A percentile compares a stretch with the other conserved stretches of the same genome.
Evolutionary conservation across 2,888 invertebrate genomes (phyloP).

Genomic region (Acronicta aceris): DNA sequence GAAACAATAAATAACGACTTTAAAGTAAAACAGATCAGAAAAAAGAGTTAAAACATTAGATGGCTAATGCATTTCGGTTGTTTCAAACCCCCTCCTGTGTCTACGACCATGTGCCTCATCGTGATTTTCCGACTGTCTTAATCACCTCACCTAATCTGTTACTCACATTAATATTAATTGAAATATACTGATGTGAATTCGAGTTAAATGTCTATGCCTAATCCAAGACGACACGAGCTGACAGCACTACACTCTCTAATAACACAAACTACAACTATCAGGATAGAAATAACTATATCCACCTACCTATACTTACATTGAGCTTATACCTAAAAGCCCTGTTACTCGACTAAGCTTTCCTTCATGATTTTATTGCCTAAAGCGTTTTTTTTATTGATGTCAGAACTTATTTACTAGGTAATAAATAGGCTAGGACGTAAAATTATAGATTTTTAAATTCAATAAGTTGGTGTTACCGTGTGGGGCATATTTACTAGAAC

Average conservation of each 20-base stretch:
- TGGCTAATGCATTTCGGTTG: too few species aligned
- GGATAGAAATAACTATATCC: conserved; percentile 9
- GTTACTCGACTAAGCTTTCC: conserved; percentile 3
- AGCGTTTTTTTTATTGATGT: conserved; percentile 7
- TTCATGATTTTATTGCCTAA: conserved; percentile 7
- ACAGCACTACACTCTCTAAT: conserved; percentile 5
- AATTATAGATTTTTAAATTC: conserved; percentile 28
- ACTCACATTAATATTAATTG: conserved; percentile 1
- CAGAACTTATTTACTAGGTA: conserved; percentile 8
- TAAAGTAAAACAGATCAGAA: too few species aligned
- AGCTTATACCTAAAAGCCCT: conserved; percentile 19
- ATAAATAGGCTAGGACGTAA: conserved; percentile 4
- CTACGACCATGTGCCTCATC: too few species aligned
- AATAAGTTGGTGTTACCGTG: conserved; percentile 8
- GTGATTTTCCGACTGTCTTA: too few species aligned
- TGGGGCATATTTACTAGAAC: conserved; percentile 7
- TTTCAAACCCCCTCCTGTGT: too few species aligned
- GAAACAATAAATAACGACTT: too few species aligned
- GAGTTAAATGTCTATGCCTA: conserved; percentile 9
- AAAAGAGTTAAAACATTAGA: too few species aligned
- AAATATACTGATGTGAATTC: conserved; percentile 6
- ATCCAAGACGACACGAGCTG: conserved; percentile 9
- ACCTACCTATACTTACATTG: neutral
- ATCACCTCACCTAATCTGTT: neutral
- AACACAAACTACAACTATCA: neutral